Evolutionary conservation across 2,888 invertebrate species (phyloP), one percentile per base, ranked within the genome.

Genomic region (Drosophila tanythrix): DNA sequence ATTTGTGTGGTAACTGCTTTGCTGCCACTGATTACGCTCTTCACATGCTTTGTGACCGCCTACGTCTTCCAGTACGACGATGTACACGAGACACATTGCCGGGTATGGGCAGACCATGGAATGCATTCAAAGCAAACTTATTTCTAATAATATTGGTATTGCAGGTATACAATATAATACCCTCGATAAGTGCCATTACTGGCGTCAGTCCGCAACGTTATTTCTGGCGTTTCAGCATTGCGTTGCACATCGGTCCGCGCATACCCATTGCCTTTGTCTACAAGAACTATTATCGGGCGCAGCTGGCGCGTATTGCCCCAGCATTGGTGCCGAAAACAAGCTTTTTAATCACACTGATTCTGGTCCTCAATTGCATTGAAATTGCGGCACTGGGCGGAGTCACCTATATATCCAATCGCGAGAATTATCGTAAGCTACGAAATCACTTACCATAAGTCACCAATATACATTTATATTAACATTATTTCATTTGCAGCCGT

Each of bases 141-240:
- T 18, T 51, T n/a, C n/a, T 51, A 51, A n/a, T 51, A 60, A 15
- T 29, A 36, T 25, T 35, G 6, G 1, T 40, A 25, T 13, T 78
- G 10, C 93, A 98, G 98, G 98, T 98, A 66, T 97, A 97, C 93
- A 98, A 98, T 94, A 96, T 98, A 93, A 96, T 98, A 92, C 98
- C 98, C 90, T 98, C 98, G 89, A 98, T 98, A 94, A 98, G 98
- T 95, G 97, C 98, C 81, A 97, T 98, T 93, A 98, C 98, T 74
- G 98, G 98, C 60, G 96, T 98, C 83, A 97, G 97, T 91, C 98
- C 98, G 33, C 98, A 98, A 93, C 95, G 97, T 89, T 98, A 98
- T 94, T 94, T 98, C 87, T 98, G 98, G 98, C 95, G 98, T 89
- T 96, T 97, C 91, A 97, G 97, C 93, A 96, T 98, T 91, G 98